Conservation (phyloP, 2,888 invertebrate genomes). For the Agapostemon virescens region DNA sequence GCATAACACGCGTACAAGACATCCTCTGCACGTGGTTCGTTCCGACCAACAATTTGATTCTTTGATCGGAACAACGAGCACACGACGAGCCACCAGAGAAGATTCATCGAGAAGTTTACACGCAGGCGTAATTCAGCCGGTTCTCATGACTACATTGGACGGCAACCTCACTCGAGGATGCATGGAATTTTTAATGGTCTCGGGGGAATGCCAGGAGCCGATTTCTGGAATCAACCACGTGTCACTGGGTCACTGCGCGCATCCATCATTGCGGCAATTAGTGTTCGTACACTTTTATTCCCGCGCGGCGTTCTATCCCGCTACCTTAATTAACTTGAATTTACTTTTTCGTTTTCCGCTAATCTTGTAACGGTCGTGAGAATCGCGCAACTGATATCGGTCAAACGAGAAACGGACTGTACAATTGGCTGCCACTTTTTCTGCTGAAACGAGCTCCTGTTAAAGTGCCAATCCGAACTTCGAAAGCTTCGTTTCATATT, state of each 20-base stretch:
- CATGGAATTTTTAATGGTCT: constrained; percentile 72
- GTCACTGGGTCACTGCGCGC: constrained; percentile 66
- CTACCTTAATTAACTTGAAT: constrained; percentile 12
- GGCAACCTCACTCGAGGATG: constrained; percentile 66
- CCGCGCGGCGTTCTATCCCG: constrained; percentile 5
- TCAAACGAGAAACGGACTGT: constrained; percentile 50
- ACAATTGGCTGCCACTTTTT: constrained; percentile 46
- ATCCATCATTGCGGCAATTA: constrained; percentile 68
- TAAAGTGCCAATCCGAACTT: background rate
- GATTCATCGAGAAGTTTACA: constrained; percentile 52
- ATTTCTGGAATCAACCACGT: constrained; percentile 62
- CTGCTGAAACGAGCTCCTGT: background rate
- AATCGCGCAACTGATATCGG: constrained; percentile 56
- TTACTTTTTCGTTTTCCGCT: constrained; percentile 5
- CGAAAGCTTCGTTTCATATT: no score
- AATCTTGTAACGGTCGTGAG: constrained; percentile 45
- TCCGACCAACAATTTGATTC: constrained; percentile 49
- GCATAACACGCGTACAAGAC: background rate
- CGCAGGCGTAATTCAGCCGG: constrained; percentile 58
- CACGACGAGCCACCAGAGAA: constrained; percentile 17
- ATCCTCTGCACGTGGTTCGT: constrained; percentile 11
- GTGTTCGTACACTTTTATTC: constrained; percentile 64
- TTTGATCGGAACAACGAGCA: constrained; percentile 44
- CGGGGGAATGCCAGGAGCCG: constrained; percentile 53
- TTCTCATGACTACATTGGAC: constrained; percentile 43